Evolutionary conservation across 2,113 vertebrate species (phyloP).

Genomic region (Eulacestoma nigropectus): DNA sequence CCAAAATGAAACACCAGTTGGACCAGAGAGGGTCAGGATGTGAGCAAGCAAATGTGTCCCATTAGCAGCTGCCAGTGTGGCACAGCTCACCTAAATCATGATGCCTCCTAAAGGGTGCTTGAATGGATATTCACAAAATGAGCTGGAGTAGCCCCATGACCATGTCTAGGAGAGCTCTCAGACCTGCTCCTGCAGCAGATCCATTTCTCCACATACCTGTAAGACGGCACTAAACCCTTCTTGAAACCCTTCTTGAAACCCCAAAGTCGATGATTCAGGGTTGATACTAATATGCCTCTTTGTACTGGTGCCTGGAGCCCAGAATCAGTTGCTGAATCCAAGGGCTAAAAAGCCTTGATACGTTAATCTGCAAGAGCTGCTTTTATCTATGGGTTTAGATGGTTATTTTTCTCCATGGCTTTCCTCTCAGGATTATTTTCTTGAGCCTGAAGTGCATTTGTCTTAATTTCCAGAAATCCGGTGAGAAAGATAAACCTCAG

Average conservation of each 20-base stretch:
- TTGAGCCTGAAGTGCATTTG: constrained; percentile 48
- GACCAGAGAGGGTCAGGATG: neutral
- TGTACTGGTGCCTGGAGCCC: neutral
- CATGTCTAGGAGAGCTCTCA: neutral
- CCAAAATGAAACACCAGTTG: neutral
- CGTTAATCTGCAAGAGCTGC: constrained; percentile 23
- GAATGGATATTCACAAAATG: neutral
- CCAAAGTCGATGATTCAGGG: neutral
- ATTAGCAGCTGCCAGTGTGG: neutral
- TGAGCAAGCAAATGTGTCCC: neutral
- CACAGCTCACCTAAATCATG: neutral
- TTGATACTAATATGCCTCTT: neutral
- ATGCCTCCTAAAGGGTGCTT: neutral
- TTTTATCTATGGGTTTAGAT: constrained; percentile 44
- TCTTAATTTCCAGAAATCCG: constrained; percentile 51
- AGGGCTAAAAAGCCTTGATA: constrained; percentile 30
- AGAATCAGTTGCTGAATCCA: constrained; percentile 25
- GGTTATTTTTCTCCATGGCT: constrained; percentile 34
- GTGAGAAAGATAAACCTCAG: constrained; percentile 40
- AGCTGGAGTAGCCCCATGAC: neutral
- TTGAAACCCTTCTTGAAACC: neutral
- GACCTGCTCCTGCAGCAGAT: neutral
- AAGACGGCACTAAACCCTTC: neutral
- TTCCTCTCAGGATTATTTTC: constrained; percentile 61
- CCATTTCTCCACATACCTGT: fast-evolving